These are phyloP conservation scores for Mormyrops boulengeri DNA, from an alignment of 2,797 vertebrate species.

Conservation along the genomic window DNA sequence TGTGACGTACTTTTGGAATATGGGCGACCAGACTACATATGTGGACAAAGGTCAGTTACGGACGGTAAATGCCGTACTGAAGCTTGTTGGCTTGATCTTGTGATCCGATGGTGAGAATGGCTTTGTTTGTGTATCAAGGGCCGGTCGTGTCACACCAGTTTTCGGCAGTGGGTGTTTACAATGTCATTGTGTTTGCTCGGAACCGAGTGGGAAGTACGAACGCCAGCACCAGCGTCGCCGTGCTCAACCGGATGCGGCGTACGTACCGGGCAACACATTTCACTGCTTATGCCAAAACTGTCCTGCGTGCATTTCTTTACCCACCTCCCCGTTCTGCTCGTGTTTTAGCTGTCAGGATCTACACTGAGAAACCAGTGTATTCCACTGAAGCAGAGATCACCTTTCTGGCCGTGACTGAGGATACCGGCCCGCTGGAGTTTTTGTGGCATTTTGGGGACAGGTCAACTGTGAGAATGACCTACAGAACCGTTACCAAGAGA, in stretches of 20 bases:
- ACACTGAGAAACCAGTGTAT: constrained; percentile 55
- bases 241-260: constrained; percentile 37
- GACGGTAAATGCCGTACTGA: neutral
- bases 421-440: constrained; percentile 48
- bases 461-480: constrained; percentile 47
- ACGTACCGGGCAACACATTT: neutral
- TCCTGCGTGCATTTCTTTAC: neutral
- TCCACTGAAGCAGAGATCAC: constrained; percentile 56
- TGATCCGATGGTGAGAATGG: neutral
- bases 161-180: constrained; percentile 2
- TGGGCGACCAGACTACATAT: neutral
- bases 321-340: constrained; percentile 5
- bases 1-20: constrained; percentile 24
- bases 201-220: neutral
- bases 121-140: constrained; percentile 29
- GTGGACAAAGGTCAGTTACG: neutral
- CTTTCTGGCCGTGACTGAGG: constrained; percentile 53
- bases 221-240: constrained; percentile 20
- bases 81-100: neutral
- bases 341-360: constrained; percentile 51
- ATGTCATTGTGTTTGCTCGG: constrained; percentile 32
- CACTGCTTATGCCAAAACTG: neutral
- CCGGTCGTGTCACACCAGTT: constrained; percentile 27
- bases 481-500: constrained; percentile 52
- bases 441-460: constrained; percentile 69